phyloP scores from a whole-genome alignment of 2,113 vertebrate genomes.

The Globicephala melas region DNA sequence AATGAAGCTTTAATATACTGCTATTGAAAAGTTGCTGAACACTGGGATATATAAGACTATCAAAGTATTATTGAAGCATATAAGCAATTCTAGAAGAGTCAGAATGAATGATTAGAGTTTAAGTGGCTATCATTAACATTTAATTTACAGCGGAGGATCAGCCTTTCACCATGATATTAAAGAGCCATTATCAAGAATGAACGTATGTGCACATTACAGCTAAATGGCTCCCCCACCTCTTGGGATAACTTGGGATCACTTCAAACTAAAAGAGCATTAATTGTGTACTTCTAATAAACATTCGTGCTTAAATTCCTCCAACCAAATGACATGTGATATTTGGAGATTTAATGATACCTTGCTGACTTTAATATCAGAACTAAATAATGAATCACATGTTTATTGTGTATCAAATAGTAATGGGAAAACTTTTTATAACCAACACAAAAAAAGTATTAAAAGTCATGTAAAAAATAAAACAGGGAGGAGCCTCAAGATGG shows the following conservation, averaged over 20 bases:
- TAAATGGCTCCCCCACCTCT: neutral
- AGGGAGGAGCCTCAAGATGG: no score
- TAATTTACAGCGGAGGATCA: slow-evolving; percentile 32
- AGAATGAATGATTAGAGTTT: slow-evolving; percentile 3
- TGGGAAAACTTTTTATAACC: neutral
- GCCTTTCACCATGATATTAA: slow-evolving; percentile 15
- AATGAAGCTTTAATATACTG: neutral
- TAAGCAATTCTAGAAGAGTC: neutral
- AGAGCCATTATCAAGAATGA: slow-evolving; percentile 11
- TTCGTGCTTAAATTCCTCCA: neutral
- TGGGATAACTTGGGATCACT: neutral
- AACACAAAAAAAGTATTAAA: neutral
- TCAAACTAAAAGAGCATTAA: neutral
- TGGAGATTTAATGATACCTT: neutral
- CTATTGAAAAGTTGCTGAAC: neutral
- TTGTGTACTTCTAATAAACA: neutral
- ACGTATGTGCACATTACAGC: neutral
- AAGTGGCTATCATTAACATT: slow-evolving; percentile 30
- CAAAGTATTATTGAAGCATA: neutral
- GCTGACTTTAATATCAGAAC: neutral
- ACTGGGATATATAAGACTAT: neutral
- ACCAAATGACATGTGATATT: neutral
- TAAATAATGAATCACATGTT: neutral
- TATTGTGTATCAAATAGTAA: neutral
- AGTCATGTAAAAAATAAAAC: neutral